Evolutionary conservation across 1,140 invertebrate species (phyloP).

Genomic region (Archivesica marissinica): DNA sequence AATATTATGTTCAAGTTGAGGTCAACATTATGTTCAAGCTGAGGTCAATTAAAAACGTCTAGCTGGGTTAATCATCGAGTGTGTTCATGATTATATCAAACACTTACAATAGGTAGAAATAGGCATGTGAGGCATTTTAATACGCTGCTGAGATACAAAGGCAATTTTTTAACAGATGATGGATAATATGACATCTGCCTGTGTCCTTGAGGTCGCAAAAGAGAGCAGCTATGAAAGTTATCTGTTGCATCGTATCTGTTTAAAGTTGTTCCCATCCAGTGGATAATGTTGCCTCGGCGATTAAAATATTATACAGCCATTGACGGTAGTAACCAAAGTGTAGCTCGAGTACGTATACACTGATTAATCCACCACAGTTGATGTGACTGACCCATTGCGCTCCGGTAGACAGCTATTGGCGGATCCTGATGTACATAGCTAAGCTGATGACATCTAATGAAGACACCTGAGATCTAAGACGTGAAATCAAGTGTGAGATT

Average conservation of each 20-base stretch:
- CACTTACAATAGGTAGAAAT: slow-evolving; percentile 1
- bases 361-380: too few relatives aligned
- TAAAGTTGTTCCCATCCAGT: slow-evolving; percentile 15
- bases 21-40: too few relatives aligned
- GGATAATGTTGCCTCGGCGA: not conserved
- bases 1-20: too few relatives aligned
- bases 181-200: slow-evolving; percentile 1
- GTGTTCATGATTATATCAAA: too few relatives aligned
- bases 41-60: too few relatives aligned
- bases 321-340: slow-evolving; percentile 5
- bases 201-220: slow-evolving; percentile 3
- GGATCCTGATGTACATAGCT: too few relatives aligned
- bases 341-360: not conserved
- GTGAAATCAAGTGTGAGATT: too few relatives aligned
- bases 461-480: too few relatives aligned
- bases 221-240: slow-evolving; percentile 2
- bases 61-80: too few relatives aligned
- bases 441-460: too few relatives aligned
- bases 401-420: too few relatives aligned
- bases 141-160: not conserved
- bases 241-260: not conserved
- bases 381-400: too few relatives aligned
- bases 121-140: slow-evolving; percentile 24
- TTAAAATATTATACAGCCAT: slow-evolving; percentile 1
- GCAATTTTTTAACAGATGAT: not conserved